phyloP scores from a whole-genome alignment of 2,888 invertebrate genomes.

The Hypena proboscidalis region DNA sequence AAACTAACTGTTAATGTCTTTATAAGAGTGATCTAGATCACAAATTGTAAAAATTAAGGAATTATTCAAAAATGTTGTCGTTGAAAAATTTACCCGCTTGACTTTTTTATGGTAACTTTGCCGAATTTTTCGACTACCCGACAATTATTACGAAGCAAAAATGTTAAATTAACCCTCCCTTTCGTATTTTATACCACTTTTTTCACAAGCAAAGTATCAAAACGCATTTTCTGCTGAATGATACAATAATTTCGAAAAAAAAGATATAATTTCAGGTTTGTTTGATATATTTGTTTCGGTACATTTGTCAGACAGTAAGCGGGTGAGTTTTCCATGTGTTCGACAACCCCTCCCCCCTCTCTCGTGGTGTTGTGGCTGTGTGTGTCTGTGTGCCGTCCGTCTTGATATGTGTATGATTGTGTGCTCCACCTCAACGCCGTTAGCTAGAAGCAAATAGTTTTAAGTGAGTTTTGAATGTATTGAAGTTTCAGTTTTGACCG shows the following conservation, averaged over 20 bases:
- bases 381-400: conserved; percentile 77
- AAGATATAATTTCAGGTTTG: too few relatives aligned
- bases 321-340: conserved; percentile 40
- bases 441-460: conserved; percentile 83
- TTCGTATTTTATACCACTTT: too few relatives aligned
- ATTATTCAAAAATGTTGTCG: conserved; percentile 69
- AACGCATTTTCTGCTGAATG: too few relatives aligned
- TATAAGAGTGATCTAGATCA: conserved; percentile 82
- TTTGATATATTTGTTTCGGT: conserved; percentile 1
- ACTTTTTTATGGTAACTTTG: conserved; percentile 38
- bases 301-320: conserved; percentile 22
- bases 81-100: conserved; percentile 53
- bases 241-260: too few relatives aligned
- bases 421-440: conserved; percentile 75
- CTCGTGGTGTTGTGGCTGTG: conserved; percentile 76
- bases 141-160: conserved; percentile 1
- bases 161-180: too few relatives aligned
- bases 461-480: conserved; percentile 70
- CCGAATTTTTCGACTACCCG: conserved; percentile 7
- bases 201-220: too few relatives aligned
- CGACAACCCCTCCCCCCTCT: conserved; percentile 67
- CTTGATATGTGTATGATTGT: conserved; percentile 84
- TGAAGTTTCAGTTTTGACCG: conserved; percentile 32
- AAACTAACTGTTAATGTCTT: conserved; percentile 84
- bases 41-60: conserved; percentile 78